Evolutionary conservation across 1,140 invertebrate species (phyloP), one percentile per base, ranked within the genome.

Genomic region (Penaeus japonicus): DNA sequence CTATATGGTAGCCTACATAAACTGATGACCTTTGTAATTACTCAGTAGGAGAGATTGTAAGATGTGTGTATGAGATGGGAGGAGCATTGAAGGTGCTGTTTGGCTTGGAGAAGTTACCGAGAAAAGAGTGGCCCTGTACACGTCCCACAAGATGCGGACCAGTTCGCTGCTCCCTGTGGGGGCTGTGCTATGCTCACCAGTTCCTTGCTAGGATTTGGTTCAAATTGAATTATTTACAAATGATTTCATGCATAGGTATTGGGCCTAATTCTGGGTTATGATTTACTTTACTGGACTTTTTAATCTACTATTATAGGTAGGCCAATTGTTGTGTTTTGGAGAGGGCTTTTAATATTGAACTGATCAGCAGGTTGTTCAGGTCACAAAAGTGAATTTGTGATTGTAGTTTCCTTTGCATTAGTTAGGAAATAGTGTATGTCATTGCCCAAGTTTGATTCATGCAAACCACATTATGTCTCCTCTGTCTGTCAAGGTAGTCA

Each of bases 381-480:
- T 85, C 84, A 85, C 84, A 85, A 85, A 85, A 85, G 59, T 62
- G 62, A 75, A 78, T 78, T 85, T 85, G 84, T 85, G 84, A 85
- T 85, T 75, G 84, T 85, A 85, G 84, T 85, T 85, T 85, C 70
- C 84, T 85, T 85, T 85, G 84, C 84, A 85, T 85, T 85, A 85
- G 84, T 85, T 85, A 85, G 84, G 70, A 77, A 73, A 78, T 85
- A 85, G 73, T 85, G 47, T 85, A 85, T 85, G 84, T 85, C 84
- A 85, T 85, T 85, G 84, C 84, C 84, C 84, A 85, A 85, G 84
- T 85, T 85, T 85, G 84, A 85, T 85, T 85, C 84, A 85, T 85
- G 84, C 84, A 85, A 78, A 85, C 84, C 84, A 85, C 84, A 78
- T 85, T 82, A 84, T 84, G 84, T 85, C 84, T 85, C 54, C 73